Base-by-base conservation (phyloP, 2,797 vertebrate species). In the Rhinichthys osculus region DNA sequence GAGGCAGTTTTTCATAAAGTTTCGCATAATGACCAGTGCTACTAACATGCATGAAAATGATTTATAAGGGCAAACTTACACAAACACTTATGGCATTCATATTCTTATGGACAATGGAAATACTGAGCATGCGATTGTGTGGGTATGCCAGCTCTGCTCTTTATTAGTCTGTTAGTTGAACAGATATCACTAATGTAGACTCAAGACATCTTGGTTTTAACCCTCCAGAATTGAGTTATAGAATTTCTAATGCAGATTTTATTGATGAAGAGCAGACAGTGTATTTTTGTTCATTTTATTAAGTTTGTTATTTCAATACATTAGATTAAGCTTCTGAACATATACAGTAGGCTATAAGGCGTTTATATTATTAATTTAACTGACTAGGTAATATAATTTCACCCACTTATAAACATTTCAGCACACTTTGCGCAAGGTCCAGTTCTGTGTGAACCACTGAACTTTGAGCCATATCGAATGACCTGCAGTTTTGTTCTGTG, bases 271-370 rank as follows among this genome's bases (percentile, higher is more conserved):
- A 67, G 62, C 30, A 81, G 78, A 69, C 64, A n/a, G 7, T 69
- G 78, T 23, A 35, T 50, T 52, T 14, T 81, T n/a, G 44, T 21
- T 79, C 7, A 52, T 52, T 81, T 81, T 81, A 81, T 81, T 81
- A 52, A 10, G 40, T 50, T 50, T 67, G 62, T 67, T 67, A 67
- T 80, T 67, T 50, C 44, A 81, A 9, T 69, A 69, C 64, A 81
- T 69, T 35, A 23, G 19, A 35, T 50, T 52, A 67, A 69, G 62
- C 78, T 5, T 81, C 30, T 81, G 42, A 35, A 69, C 62, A 67
- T 67, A 50, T 44, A 66, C 40, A 78, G 35, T 44, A 38, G 35
- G 35, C 35, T 38, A 67, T 81, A 50, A 67, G 42, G 64, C 35
- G 44, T 69, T 69, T 35, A 81, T 52, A 52, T 30, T 13, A 35